These are phyloP conservation scores for Baryphthengus martii DNA, from an alignment of 2,113 vertebrate genomes.

Conservation along the genomic window DNA sequence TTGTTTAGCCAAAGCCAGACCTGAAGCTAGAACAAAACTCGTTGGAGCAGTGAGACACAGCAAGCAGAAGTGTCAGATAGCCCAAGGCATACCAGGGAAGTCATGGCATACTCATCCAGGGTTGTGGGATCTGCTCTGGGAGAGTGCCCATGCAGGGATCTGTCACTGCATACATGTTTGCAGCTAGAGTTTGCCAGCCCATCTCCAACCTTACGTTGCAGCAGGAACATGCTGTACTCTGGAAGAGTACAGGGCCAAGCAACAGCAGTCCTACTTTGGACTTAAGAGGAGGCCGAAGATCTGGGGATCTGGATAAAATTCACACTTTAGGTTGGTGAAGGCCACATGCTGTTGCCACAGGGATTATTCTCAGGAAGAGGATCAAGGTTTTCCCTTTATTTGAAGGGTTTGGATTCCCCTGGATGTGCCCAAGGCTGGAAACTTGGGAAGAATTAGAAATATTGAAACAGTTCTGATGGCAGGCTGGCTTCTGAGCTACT, in stretches of 20 bases:
- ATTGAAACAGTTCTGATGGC: neutral
- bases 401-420: neutral
- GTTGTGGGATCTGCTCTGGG: neutral
- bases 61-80: neutral
- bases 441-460: neutral
- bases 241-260: no score
- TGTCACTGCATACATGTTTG: neutral
- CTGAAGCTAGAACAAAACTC: neutral
- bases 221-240: accelerated
- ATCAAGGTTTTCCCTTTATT: neutral
- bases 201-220: neutral
- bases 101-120: neutral
- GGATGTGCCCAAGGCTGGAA: neutral
- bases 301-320: neutral
- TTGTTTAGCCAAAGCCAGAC: neutral
- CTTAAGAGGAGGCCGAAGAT: neutral
- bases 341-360: neutral
- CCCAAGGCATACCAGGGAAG: neutral
- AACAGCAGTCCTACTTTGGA: neutral
- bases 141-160: neutral
- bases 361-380: neutral
- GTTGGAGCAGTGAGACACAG: neutral
- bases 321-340: neutral
- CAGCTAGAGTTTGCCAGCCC: neutral
- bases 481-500: neutral